Evolutionary conservation across 2,113 vertebrate species (phyloP).

Genomic region (Trogon surrucura): DNA sequence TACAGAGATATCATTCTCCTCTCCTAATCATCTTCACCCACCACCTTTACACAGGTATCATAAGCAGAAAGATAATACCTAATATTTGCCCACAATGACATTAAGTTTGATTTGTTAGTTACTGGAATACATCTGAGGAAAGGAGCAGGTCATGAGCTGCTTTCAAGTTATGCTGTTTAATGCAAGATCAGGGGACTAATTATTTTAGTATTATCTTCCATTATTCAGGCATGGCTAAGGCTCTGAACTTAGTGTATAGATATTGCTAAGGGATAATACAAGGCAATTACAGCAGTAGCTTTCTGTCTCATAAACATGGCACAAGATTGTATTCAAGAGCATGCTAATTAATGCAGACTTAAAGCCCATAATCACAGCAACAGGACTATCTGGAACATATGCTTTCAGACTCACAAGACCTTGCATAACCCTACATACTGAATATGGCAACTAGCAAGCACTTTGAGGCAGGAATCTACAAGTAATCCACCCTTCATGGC

Average conservation of each 20-base stretch:
- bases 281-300: background rate
- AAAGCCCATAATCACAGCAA: conserved; percentile 19
- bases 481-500: background rate
- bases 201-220: conserved; percentile 47
- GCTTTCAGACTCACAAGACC: background rate
- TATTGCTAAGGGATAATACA: conserved; percentile 10
- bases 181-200: conserved; percentile 44
- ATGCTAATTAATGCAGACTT: conserved; percentile 23
- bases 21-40: background rate
- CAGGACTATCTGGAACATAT: background rate
- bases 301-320: conserved; percentile 12
- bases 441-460: background rate
- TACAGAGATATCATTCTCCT: background rate
- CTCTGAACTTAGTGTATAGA: background rate
- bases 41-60: background rate
- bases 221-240: background rate
- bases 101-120: background rate
- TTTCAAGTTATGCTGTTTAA: conserved; percentile 39
- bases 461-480: background rate
- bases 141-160: background rate
- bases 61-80: background rate
- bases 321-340: conserved; percentile 14
- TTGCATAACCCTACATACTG: background rate
- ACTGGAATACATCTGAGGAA: background rate
- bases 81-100: background rate